phyloP scores from a whole-genome alignment of 2,113 vertebrate genomes.

The Sprattus sprattus region DNA sequence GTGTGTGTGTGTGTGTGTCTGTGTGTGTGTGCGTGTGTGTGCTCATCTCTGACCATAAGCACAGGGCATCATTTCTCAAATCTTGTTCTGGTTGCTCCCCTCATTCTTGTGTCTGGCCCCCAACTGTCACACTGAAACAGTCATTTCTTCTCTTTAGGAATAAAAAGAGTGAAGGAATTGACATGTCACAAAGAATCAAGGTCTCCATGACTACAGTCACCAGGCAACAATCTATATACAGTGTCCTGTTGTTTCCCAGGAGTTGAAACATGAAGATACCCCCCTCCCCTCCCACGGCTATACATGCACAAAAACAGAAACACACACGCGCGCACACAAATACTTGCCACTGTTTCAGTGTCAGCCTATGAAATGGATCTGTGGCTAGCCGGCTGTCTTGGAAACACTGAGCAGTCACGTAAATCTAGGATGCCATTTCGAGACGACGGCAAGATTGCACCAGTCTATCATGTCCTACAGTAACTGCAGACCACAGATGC shows the following conservation, averaged over 20 bases:
- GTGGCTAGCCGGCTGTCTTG: not conserved
- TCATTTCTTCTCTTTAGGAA: not conserved
- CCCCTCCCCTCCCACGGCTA: not conserved
- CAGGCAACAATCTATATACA: constrained; percentile 68
- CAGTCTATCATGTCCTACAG: not conserved
- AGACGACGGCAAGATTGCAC: not conserved
- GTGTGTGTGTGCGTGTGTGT: not conserved
- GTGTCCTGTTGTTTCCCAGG: constrained; percentile 28
- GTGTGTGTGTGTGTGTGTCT: not conserved
- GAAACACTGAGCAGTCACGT: not conserved
- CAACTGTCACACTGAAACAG: constrained; percentile 2
- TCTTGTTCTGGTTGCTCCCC: not conserved
- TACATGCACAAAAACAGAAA: not conserved
- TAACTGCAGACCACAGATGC: not conserved
- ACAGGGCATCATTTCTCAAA: not conserved
- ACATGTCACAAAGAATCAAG: constrained; percentile 47
- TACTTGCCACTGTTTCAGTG: not conserved
- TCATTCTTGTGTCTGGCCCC: not conserved
- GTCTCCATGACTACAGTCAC: constrained; percentile 72
- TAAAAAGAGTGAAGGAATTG: constrained; percentile 8
- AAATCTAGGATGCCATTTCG: not conserved
- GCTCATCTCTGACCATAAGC: not conserved
- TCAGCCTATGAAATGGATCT: not conserved
- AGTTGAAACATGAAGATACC: not conserved
- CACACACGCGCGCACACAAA: not conserved